phyloP scores from a whole-genome alignment of 1,140 invertebrate species.

The Colletes gigas region DNA sequence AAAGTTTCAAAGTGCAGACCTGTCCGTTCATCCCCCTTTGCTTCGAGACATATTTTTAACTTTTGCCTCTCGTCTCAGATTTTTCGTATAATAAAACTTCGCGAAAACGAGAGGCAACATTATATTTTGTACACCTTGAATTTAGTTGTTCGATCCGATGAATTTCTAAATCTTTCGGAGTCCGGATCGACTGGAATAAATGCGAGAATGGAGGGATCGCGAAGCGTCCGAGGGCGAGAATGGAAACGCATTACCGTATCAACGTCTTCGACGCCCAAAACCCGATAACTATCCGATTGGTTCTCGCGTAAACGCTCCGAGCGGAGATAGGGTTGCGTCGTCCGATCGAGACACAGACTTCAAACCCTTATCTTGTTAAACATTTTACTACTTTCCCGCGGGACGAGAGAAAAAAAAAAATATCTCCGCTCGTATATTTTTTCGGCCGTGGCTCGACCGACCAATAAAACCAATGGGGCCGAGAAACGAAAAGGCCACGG shows the following conservation, averaged over 20 bases:
- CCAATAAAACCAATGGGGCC: not conserved
- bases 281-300: not conserved
- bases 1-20: constrained; percentile 36
- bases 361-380: constrained; percentile 17
- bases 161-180: no score
- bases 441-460: not conserved
- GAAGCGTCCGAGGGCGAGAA: no score
- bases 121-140: no score
- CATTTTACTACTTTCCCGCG: constrained; percentile 28
- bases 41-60: constrained; percentile 32
- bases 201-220: no score
- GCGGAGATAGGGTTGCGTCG: not conserved
- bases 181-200: no score
- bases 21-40: constrained; percentile 30
- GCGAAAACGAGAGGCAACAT: no score
- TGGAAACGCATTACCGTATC: not conserved
- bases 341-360: not conserved
- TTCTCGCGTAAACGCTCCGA: no score
- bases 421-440: constrained; percentile 33
- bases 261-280: not conserved
- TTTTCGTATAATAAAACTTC: not conserved
- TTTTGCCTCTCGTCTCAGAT: constrained; percentile 5
- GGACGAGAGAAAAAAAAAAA: constrained; percentile 17
- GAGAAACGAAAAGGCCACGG: not conserved
- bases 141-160: no score